phyloP scores from a whole-genome alignment of 2,888 invertebrate species.

The Dendrolimus houi region DNA sequence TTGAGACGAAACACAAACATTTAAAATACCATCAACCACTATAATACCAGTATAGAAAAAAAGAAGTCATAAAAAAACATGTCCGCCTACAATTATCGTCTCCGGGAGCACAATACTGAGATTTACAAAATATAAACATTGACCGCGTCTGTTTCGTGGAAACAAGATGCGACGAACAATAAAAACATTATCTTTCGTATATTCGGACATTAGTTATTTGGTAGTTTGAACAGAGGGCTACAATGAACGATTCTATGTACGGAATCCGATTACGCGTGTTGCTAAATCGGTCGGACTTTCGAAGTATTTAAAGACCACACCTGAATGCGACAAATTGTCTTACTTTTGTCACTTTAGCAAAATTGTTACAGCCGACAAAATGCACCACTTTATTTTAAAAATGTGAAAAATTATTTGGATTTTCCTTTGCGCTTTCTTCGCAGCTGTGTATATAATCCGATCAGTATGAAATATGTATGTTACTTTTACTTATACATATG shows the following conservation, averaged over 20 bases:
- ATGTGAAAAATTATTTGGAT: no score
- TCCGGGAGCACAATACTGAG: conserved; percentile 51
- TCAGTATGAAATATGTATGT: no score
- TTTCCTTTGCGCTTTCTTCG: no score
- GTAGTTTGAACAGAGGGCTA: conserved; percentile 11
- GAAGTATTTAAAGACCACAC: conserved; percentile 25
- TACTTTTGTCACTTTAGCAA: neutral
- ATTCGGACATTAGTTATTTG: conserved; percentile 16
- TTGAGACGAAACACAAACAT: conserved; percentile 72
- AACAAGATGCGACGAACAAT: conserved; percentile 35
- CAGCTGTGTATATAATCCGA: no score
- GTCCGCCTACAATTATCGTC: conserved; percentile 48
- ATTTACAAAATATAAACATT: conserved; percentile 57
- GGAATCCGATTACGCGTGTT: conserved; percentile 8
- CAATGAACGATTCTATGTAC: conserved; percentile 20
- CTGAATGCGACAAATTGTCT: conserved; percentile 9
- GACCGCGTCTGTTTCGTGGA: conserved; percentile 25
- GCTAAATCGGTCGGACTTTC: conserved; percentile 16
- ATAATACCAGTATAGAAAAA: conserved; percentile 21
- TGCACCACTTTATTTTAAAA: no score
- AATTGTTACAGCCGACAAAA: no score
- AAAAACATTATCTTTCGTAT: conserved; percentile 29
- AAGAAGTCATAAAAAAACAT: conserved; percentile 25
- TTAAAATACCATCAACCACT: conserved; percentile 63
- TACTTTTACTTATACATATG: no score